Conservation (phyloP, 1,140 invertebrate species). For the Sminthurides bifidus region DNA sequence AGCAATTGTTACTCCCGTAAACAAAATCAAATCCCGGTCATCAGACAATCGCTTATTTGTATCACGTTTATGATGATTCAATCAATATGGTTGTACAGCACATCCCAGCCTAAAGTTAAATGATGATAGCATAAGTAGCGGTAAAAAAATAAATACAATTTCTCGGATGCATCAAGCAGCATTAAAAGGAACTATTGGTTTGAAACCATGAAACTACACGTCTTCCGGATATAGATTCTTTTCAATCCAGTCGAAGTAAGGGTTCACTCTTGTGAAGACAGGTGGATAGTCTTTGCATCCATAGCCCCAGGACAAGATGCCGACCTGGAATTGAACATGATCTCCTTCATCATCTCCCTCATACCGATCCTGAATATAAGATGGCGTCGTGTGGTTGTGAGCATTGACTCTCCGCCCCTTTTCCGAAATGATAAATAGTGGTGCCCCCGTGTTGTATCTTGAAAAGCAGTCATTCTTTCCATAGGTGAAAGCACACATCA, state of each 20-base stretch:
- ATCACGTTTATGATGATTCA: too few relatives aligned
- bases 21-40: too few relatives aligned
- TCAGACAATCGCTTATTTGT: too few relatives aligned
- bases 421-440: slow-evolving; percentile 1
- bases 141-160: neutral
- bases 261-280: slow-evolving; percentile 3
- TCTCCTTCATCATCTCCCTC: slow-evolving; percentile 4
- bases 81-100: too few relatives aligned
- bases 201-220: too few relatives aligned
- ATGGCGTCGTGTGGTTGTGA: slow-evolving; percentile 3
- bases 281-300: slow-evolving; percentile 4
- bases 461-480: slow-evolving; percentile 8
- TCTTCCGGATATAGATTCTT: neutral
- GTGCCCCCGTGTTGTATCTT: slow-evolving; percentile 4
- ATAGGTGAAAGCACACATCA: slow-evolving; percentile 7
- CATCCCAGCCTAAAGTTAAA: too few relatives aligned
- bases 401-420: slow-evolving; percentile 2
- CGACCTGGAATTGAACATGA: slow-evolving; percentile 3
- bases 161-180: neutral
- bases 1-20: too few relatives aligned
- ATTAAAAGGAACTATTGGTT: neutral
- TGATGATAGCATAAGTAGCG: too few relatives aligned
- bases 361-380: neutral
- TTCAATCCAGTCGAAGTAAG: slow-evolving; percentile 5
- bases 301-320: slow-evolving; percentile 3